Evolutionary conservation across 1,140 invertebrate species (phyloP).

Genomic region (Paraescarpia echinospica): DNA sequence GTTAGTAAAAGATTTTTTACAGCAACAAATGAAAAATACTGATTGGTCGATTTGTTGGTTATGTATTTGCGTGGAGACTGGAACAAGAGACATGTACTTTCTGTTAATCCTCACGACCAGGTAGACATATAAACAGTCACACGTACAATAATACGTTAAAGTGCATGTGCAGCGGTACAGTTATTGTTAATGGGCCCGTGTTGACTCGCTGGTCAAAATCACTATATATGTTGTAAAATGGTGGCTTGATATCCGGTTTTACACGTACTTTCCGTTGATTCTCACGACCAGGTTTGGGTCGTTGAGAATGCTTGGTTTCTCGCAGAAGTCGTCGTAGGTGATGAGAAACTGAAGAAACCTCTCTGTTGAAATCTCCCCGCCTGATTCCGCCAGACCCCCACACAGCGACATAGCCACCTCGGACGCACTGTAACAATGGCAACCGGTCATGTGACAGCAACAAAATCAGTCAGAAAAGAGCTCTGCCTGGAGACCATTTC

Average conservation of each 20-base stretch:
- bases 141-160: too few species aligned
- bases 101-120: conserved; percentile 84
- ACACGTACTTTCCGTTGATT: conserved; percentile 76
- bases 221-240: too few species aligned
- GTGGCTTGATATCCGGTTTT: too few species aligned
- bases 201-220: too few species aligned
- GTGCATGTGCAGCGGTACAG: too few species aligned
- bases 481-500: too few species aligned
- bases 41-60: too few species aligned
- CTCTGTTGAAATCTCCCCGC: conserved; percentile 60
- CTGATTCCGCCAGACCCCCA: conserved; percentile 67
- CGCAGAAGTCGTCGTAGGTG: conserved; percentile 78
- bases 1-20: neutral
- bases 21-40: too few species aligned
- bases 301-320: conserved; percentile 73
- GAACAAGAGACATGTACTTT: conserved; percentile 64
- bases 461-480: neutral
- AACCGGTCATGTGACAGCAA: neutral
- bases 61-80: too few species aligned
- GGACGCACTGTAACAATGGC: neutral
- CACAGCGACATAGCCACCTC: conserved; percentile 71
- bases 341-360: conserved; percentile 77
- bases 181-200: too few species aligned
- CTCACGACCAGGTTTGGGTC: conserved; percentile 86
- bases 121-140: too few species aligned